Base-by-base conservation (phyloP, 2,888 invertebrate species). In the Heliconius erato region DNA sequence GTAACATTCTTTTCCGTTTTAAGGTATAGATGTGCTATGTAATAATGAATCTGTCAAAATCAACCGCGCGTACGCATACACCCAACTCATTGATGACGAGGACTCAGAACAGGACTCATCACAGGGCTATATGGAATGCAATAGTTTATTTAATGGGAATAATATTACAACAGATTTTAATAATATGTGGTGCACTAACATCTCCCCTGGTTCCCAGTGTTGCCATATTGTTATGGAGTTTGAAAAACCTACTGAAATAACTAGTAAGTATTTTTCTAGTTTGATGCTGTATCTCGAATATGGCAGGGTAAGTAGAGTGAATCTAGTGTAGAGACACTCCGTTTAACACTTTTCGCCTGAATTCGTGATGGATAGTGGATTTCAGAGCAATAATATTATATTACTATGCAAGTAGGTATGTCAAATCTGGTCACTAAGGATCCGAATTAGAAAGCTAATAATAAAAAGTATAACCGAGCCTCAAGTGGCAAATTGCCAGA, bases 101-200 rank as follows among this genome's bases (percentile, higher is more conserved):
- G 86, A 87, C 23, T 88, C 88, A 1, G 91, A 91, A 12, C 85
- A 86, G 19, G 86, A 87, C 23, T 88, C 88, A 1, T 91, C 91
- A 12, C 85, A 86, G 28, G 85, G 85, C 84, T 87, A 91, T 16
- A 89, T 93, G 0, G 94, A 96, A 80, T 95, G 96, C 88, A 90
- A 90, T 89, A 96, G 96, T 85, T 91, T 98, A 63, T 96, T 98
- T 87, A 97, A 97, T 89, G 97, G 97, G 3, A 92, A 94, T n/a
- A 98, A 98, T 91, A 94, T 98, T 71, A 97, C 98, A 0, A 96
- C 96, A 0, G 96, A 97, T 74, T 95, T 96, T 63, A 96, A 96
- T 77, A 97, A 98, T 88, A 97, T 97, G 97, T 97, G 97, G 97
- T 95, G 96, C 86, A 92, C 94, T 0, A 94, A 93, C 87, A 94